Percentiles rank a stretch among this genome's conserved stretches.
Conservation (phyloP, 2,113 vertebrate species). For the Muntiacus muntjak region DNA sequence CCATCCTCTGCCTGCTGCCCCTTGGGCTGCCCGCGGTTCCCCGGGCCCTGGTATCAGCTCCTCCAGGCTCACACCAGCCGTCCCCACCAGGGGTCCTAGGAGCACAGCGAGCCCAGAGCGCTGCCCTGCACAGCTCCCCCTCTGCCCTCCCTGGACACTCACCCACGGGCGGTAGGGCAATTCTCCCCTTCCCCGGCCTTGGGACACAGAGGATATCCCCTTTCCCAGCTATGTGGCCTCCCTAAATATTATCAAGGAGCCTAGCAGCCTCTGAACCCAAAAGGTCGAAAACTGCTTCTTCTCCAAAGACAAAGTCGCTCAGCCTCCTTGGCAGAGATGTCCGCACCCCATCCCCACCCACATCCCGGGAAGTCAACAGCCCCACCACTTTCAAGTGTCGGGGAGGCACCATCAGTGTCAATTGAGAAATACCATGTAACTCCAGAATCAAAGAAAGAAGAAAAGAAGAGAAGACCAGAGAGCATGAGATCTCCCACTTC, state of each 20-base stretch:
- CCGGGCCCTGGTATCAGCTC: background rate
- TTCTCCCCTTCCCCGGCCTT: background rate
- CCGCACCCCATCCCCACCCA: background rate
- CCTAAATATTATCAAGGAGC: background rate
- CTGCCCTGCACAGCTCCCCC: background rate
- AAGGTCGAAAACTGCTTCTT: background rate
- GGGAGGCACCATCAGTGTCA: background rate
- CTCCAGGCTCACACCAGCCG: background rate
- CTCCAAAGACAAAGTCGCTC: background rate
- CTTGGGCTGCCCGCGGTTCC: background rate
- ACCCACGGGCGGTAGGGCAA: background rate
- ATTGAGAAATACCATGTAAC: background rate
- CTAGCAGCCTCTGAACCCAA: background rate
- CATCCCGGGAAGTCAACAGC: background rate
- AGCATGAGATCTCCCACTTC: too few species aligned
- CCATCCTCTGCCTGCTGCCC: background rate
- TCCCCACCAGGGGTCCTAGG: background rate
- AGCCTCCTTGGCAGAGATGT: background rate
- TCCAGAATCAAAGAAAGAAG: background rate
- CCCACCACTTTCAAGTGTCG: background rate
- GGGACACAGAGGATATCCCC: background rate
- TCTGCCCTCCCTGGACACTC: background rate
- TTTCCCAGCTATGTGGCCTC: background rate
- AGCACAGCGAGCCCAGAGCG: background rate
- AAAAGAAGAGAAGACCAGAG: background rate